A percentile compares a stretch with the other conserved stretches of the same genome.
These are phyloP conservation scores for Melanocharis versteri DNA, from an alignment of 2,113 vertebrate species.

Conservation along the genomic window DNA sequence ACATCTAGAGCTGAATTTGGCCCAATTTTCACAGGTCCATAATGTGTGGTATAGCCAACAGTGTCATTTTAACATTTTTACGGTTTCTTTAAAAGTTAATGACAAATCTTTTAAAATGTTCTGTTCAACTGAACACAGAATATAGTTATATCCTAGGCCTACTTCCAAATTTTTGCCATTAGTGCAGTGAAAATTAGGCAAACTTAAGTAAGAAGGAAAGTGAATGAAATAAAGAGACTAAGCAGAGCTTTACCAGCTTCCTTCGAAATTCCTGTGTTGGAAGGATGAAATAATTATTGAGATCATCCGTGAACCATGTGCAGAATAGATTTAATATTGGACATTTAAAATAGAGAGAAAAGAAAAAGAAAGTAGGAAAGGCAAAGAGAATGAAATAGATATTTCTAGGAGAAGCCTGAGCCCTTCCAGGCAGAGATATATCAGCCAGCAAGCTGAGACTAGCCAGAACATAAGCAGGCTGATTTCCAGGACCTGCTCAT, in stretches of 20 bases:
- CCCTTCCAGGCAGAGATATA: background rate
- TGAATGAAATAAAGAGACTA: background rate
- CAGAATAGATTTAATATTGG: background rate
- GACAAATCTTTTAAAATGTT: background rate
- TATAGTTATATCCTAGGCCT: background rate
- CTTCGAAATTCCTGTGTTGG: background rate
- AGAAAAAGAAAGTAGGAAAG: background rate
- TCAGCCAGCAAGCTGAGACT: background rate
- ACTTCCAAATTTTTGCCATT: background rate
- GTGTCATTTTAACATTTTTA: background rate
- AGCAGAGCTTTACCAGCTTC: background rate
- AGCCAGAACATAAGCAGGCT: background rate
- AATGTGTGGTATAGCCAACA: background rate
- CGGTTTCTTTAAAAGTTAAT: background rate
- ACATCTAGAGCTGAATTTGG: background rate
- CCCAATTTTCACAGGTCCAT: background rate
- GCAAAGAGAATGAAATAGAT: background rate
- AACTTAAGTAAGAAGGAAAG: background rate
- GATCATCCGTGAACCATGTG: background rate
- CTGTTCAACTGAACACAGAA: background rate
- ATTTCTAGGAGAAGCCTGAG: background rate
- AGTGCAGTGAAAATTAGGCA: background rate
- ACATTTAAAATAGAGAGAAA: background rate
- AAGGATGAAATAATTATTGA: background rate
- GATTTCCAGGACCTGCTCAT: background rate